Evolutionary conservation across 2,113 vertebrate species (phyloP), one percentile per base, ranked within the genome.

Genomic region (Chloropsis hardwickii): DNA sequence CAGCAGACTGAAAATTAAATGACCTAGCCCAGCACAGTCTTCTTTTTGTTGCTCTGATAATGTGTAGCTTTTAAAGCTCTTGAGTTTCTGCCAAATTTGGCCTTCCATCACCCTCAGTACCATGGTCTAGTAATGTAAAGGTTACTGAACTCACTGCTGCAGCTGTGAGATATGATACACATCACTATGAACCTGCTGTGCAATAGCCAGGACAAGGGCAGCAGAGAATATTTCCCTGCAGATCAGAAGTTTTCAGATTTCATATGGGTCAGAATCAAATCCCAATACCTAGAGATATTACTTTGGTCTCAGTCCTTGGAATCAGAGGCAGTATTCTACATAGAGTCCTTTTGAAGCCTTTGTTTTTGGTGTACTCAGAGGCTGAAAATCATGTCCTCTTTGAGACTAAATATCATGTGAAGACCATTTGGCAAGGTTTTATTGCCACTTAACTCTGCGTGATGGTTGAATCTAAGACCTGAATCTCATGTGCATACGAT

Each of bases 11-110:
- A 70, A 96, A 96, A 91, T 92, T 84, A 93, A 95, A 88, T 81
- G 16, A 93, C 86, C 67, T 91, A 94, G 90, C 48, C 60, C 65
- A 81, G 29, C 60, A n/a, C 20, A 58, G 62, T 50, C 37, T 81
- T 37, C 31, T 81, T 88, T 92, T 81, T 92, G 88, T 93, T 95
- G 47, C 54, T 91, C 50, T 74, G 73, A 85, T 90, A 95, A 90
- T 86, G 18, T 81, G 76, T 70, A 91, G 70, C 80, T 95, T 94
- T 94, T 91, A 94, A 96, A 94, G 61, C 83, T 93, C 73, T 89
- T 87, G 92, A 91, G 66, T 79, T 92, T 89, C 88, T 92, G 95
- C 94, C 90, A 91, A 25, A 69, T 73, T 77, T 94, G 81, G 83
- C 70, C 58, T 96, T 84, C 83, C 47, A 70, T 94, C 89, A 87